phyloP scores from a whole-genome alignment of 2,797 vertebrate genomes.

The Lagorchestes hirsutus region DNA sequence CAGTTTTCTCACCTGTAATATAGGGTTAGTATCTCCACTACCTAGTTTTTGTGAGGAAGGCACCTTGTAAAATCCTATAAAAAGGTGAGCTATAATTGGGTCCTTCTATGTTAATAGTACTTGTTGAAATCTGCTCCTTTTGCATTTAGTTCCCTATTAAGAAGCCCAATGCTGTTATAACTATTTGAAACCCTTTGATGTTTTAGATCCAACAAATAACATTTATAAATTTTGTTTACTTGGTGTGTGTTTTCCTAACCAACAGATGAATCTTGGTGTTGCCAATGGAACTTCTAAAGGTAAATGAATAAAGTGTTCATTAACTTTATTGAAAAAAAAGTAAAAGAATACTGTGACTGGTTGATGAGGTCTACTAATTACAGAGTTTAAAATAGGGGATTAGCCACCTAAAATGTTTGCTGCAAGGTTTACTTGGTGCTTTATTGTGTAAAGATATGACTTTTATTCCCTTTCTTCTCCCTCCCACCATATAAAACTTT shows the following conservation, averaged over 20 bases:
- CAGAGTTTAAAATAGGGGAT: not conserved
- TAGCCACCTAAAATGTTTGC: not conserved
- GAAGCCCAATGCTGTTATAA: not conserved
- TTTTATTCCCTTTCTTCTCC: not conserved
- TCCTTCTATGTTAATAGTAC: slow-evolving; percentile 8
- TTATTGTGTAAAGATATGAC: not conserved
- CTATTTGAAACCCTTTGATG: not conserved
- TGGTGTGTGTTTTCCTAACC: slow-evolving; percentile 40
- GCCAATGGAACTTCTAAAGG: slow-evolving; percentile 63
- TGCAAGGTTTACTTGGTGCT: not conserved
- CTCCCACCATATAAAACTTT: not conserved
- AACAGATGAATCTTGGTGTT: slow-evolving; percentile 39
- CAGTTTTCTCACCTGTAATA: not conserved
- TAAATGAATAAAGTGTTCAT: slow-evolving; percentile 61
- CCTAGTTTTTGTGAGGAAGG: not conserved
- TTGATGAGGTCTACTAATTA: not conserved
- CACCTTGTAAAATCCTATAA: not conserved
- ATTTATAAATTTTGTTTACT: slow-evolving; percentile 5
- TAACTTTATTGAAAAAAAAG: not conserved
- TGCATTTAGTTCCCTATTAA: not conserved
- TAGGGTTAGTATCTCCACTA: not conserved
- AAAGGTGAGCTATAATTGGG: not conserved
- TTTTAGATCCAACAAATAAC: not conserved
- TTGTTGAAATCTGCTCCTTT: slow-evolving; percentile 18
- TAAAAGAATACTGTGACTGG: not conserved